Conservation (phyloP, 2,113 vertebrate species). For the Gambusia affinis region DNA sequence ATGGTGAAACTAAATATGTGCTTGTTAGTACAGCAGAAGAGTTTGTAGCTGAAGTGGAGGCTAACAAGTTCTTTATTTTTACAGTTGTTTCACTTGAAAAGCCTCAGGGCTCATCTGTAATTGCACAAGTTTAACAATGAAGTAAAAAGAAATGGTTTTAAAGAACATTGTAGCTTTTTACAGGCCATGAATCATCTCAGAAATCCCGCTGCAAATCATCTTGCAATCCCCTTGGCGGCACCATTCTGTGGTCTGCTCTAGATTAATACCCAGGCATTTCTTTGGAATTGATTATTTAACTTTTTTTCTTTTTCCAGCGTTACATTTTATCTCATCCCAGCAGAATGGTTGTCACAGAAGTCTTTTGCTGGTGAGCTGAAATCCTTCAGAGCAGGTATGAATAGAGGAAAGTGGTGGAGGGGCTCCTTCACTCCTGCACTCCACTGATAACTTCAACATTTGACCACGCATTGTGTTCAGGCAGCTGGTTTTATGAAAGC, state of each 20-base stretch:
- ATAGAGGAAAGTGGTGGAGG: conserved; percentile 42
- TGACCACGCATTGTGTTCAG: conserved; percentile 71
- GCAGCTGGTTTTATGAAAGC: conserved; percentile 53
- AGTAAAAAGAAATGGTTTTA: conserved; percentile 10
- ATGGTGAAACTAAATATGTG: neutral
- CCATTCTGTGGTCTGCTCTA: conserved; percentile 39
- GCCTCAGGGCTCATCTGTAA: conserved; percentile 7
- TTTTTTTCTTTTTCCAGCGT: conserved; percentile 50
- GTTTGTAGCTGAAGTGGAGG: neutral
- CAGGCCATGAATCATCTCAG: conserved; percentile 39
- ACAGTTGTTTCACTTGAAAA: conserved; percentile 25
- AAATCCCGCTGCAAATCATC: conserved; percentile 50
- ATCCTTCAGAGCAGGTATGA: conserved; percentile 66
- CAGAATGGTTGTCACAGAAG: conserved; percentile 67
- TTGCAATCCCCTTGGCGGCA: conserved; percentile 28
- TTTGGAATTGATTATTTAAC: conserved; percentile 68
- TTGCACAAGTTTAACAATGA: conserved; percentile 13
- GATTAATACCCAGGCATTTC: conserved; percentile 66
- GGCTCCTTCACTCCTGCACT: conserved; percentile 70
- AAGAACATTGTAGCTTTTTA: conserved; percentile 16
- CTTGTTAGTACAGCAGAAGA: neutral
- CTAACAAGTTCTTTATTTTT: conserved; percentile 7
- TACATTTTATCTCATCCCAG: conserved; percentile 73
- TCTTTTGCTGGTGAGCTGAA: conserved; percentile 60
- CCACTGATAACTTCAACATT: conserved; percentile 79